These are phyloP conservation scores for Coelopa frigida DNA, from an alignment of 1,140 invertebrate species.

Conservation along the genomic window DNA sequence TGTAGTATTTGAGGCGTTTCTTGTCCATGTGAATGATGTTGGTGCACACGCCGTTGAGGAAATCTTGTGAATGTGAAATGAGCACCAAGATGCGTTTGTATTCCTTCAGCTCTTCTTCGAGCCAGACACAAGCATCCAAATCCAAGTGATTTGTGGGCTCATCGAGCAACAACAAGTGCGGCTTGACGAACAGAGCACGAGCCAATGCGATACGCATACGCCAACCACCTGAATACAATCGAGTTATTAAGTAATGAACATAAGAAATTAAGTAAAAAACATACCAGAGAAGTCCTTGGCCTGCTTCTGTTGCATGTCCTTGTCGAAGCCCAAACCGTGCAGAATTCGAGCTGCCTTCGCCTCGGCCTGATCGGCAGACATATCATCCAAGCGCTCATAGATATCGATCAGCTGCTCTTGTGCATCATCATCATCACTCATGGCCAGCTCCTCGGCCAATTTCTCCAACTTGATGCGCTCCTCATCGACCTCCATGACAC, in stretches of 20 bases:
- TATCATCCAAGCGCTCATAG: slow-evolving; percentile 95
- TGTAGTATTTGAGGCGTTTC: slow-evolving; percentile 90
- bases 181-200: slow-evolving; percentile 83
- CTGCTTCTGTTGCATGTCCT: slow-evolving; percentile 85
- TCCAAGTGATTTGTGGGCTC: slow-evolving; percentile 99
- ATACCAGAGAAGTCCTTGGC: slow-evolving; percentile 88
- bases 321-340: slow-evolving; percentile 92
- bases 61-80: slow-evolving; percentile 99
- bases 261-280: slow-evolving; percentile 4
- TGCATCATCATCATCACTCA: slow-evolving; percentile 83
- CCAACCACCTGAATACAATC: slow-evolving; percentile 68
- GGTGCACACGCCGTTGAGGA: slow-evolving; percentile 97
- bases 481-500: slow-evolving; percentile 97
- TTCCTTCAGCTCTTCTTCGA: slow-evolving; percentile 93
- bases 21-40: slow-evolving; percentile 97
- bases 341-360: slow-evolving; percentile 90
- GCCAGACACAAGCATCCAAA: slow-evolving; percentile 99
- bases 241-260: slow-evolving; percentile 16
- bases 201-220: slow-evolving; percentile 98
- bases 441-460: slow-evolving; percentile 82
- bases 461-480: slow-evolving; percentile 88
- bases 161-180: slow-evolving; percentile 88
- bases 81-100: slow-evolving; percentile 97
- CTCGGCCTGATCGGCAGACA: slow-evolving; percentile 92
- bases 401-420: slow-evolving; percentile 97